Percentiles rank a stretch among this genome's conserved stretches.
Conservation (phyloP, 2,888 invertebrate genomes). For the Notodonta ziczac region DNA sequence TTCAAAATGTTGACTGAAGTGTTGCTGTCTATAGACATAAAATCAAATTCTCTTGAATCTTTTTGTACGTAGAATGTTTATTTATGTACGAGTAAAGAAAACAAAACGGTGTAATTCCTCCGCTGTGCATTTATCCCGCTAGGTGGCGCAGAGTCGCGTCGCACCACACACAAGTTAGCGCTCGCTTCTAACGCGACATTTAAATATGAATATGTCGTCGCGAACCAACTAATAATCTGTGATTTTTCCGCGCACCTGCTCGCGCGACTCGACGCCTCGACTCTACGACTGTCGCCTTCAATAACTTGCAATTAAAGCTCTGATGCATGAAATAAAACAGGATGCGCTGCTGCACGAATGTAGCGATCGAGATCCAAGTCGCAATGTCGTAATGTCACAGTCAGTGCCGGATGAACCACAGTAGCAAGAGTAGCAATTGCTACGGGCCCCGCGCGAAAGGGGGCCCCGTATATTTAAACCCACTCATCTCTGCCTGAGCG, state of each 20-base stretch:
- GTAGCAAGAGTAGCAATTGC: too few relatives aligned
- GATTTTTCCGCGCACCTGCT: slow-evolving; percentile 80
- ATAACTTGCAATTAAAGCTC: slow-evolving; percentile 47
- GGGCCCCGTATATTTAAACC: too few relatives aligned
- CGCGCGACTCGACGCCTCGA: slow-evolving; percentile 31
- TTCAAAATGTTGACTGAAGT: too few relatives aligned
- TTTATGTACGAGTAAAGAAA: background rate
- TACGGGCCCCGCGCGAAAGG: too few relatives aligned
- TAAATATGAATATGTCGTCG: slow-evolving; percentile 79
- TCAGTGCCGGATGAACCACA: too few relatives aligned
- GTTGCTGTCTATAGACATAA: too few relatives aligned
- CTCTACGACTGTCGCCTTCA: slow-evolving; percentile 30
- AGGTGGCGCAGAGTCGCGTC: slow-evolving; percentile 34
- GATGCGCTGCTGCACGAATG: slow-evolving; percentile 8
- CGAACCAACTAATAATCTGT: slow-evolving; percentile 71
- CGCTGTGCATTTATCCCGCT: slow-evolving; percentile 41
- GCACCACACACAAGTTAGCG: slow-evolving; percentile 61
- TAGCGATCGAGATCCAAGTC: background rate
- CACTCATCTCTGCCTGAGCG: too few relatives aligned
- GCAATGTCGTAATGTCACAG: background rate
- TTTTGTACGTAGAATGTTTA: background rate
- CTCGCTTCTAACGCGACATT: slow-evolving; percentile 68
- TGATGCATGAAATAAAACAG: slow-evolving; percentile 34
- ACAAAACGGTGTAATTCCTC: slow-evolving; percentile 31
- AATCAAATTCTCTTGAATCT: too few relatives aligned